phyloP scores from a whole-genome alignment of 64 coral and sea anemone species.

The Anthopleura sola region DNA sequence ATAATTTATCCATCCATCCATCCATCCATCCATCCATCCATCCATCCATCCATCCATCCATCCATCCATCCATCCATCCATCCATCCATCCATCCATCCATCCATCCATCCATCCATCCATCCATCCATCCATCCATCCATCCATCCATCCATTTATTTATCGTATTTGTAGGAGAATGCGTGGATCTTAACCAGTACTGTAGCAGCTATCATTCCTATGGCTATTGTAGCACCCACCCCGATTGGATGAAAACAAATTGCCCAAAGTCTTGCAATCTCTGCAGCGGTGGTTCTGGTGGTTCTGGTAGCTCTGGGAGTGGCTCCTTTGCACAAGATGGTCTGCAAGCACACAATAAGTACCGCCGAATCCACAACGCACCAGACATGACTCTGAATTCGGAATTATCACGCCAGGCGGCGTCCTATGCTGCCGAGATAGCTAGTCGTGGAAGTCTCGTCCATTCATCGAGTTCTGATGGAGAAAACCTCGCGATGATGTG shows the following conservation, averaged over 20 bases:
- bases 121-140: too few species aligned
- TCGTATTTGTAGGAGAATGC: too few species aligned
- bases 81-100: too few species aligned
- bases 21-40: too few species aligned
- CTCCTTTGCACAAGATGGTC: constrained; percentile 2
- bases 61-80: too few species aligned
- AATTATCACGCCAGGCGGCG: constrained; percentile 21
- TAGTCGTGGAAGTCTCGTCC: constrained; percentile 26
- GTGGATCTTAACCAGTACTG: not conserved
- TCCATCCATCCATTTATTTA: too few species aligned
- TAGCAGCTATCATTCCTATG: not conserved
- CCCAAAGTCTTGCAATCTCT: not conserved
- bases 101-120: too few species aligned
- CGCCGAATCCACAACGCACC: constrained; percentile 49
- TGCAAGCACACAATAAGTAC: constrained; percentile 42
- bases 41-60: too few species aligned
- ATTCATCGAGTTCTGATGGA: constrained; percentile 41
- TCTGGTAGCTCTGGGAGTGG: not conserved
- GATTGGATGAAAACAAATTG: constrained; percentile 20
- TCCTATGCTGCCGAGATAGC: constrained; percentile 40
- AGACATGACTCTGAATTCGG: constrained; percentile 28
- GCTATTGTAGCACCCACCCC: not conserved
- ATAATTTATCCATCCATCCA: too few species aligned
- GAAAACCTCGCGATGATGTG: constrained; percentile 53
- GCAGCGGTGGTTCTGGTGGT: not conserved